These are phyloP conservation scores for Encarsia formosa DNA, from an alignment of 2,888 invertebrate genomes.

Conservation along the genomic window DNA sequence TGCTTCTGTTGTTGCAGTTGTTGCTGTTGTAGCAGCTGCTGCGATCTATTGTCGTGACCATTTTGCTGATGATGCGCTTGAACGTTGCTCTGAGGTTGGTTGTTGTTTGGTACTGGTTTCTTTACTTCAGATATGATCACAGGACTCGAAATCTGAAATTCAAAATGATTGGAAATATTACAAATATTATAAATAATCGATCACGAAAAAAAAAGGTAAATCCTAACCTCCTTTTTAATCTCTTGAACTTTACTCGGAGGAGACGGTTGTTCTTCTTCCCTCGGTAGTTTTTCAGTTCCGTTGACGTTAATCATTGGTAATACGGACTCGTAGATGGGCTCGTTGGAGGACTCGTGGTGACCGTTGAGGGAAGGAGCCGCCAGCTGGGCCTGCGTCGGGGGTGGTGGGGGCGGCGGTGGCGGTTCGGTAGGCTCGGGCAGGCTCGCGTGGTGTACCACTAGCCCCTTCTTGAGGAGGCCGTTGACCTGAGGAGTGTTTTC, in stretches of 20 bases:
- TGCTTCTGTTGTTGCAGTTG: constrained; percentile 31
- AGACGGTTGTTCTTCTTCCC: not conserved
- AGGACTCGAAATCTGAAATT: too few relatives aligned
- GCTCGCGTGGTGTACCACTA: too few relatives aligned
- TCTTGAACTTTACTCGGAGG: constrained; percentile 9
- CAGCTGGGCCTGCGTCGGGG: constrained; percentile 50
- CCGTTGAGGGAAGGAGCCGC: constrained; percentile 48
- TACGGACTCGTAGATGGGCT: constrained; percentile 71
- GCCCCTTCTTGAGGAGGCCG: constrained; percentile 53
- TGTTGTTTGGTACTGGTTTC: too few relatives aligned
- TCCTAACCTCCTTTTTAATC: constrained; percentile 19
- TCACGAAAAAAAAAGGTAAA: not conserved
- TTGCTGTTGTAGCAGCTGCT: constrained; percentile 35
- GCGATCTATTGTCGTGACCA: constrained; percentile 23
- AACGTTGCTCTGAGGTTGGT: not conserved
- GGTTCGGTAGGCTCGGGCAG: constrained; percentile 75
- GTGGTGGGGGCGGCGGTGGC: constrained; percentile 66
- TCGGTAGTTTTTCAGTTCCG: not conserved
- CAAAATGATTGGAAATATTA: not conserved
- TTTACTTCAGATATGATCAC: too few relatives aligned
- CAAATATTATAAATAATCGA: not conserved
- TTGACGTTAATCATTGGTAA: constrained; percentile 54
- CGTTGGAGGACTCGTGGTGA: constrained; percentile 17
- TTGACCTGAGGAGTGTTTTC: constrained; percentile 29
- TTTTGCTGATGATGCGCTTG: constrained; percentile 23